Base-by-base conservation (phyloP, 2,888 invertebrate genomes). In the Scelioninae gen. 1 region DNA sequence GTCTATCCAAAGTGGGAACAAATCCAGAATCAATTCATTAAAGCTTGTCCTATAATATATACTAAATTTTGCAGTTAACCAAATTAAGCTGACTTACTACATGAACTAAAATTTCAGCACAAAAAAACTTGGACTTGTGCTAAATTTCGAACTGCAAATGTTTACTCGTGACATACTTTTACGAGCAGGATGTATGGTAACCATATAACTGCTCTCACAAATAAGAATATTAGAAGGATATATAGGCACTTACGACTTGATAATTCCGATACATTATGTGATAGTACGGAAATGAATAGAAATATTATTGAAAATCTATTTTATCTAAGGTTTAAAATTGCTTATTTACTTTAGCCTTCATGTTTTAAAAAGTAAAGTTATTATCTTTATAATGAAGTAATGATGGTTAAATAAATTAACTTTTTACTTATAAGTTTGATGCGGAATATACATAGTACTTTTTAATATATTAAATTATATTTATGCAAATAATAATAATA, bases 21-120 rank as follows among this genome's bases (percentile, higher is more conserved):
- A 60, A 60, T 60, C 31, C 31, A 60, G 45, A 45, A 60, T 60
- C 31, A 60, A 43, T 60, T 60, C 45, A 60, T 60, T 45, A 45
- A 60, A 45, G 31, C 16, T 45, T 2, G 0, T 6, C 13, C 0
- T 31, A 13, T 45, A 31, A 23, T 23, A 23, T 23, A 13, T 11
- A 31, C 31, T 60, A 45, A 60, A 60, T 60, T 45, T 60, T 43
- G 13, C 45, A 31, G 43, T 29, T 60, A 60, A 60, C 29, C 13
- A 31, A 60, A 45, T 60, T 60, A 45, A 13, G 13, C 8, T 45
- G 45, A 60, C 60, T 60, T 34, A 60, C 15, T 45, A 16, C 9
- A 31, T 31, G n/a, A 29, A 58, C 58, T 32, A 23, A 58, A 58
- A 58, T 58, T 23, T 6, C 40, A 60, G 31, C 5, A 8, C 43